Evolutionary conservation across 2,797 vertebrate genomes (phyloP).

Genomic region (Sparidentex hasta): DNA sequence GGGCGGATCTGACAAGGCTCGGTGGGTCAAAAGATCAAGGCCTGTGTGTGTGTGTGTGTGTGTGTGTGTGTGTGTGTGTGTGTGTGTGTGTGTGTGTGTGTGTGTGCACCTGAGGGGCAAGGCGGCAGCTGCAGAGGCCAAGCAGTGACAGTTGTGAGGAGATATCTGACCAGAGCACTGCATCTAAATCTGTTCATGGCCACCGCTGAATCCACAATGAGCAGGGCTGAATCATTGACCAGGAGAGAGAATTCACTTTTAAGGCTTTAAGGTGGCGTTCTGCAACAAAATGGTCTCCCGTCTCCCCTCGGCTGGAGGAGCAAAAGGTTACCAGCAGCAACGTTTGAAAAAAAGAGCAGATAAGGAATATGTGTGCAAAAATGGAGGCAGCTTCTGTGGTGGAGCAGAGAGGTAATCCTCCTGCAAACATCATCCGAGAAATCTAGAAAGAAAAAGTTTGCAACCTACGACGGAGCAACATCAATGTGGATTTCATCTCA

Average conservation of each 20-base stretch:
- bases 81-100: too few relatives aligned
- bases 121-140: constrained; percentile 52
- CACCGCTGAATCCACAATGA: constrained; percentile 25
- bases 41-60: background rate
- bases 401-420: background rate
- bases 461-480: background rate
- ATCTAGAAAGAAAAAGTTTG: constrained; percentile 4
- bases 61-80: too few relatives aligned
- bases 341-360: constrained; percentile 19
- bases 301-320: background rate
- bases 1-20: constrained; percentile 18
- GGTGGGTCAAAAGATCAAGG: constrained; percentile 55
- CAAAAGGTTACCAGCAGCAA: constrained; percentile 2
- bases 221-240: background rate
- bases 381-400: background rate
- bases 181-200: constrained; percentile 8
- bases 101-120: constrained; percentile 37
- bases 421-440: background rate
- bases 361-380: constrained; percentile 1
- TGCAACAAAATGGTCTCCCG: background rate
- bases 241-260: background rate
- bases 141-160: constrained; percentile 22
- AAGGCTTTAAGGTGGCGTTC: background rate
- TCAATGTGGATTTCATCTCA: background rate
- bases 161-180: background rate